Evolutionary conservation across 2,797 vertebrate species (phyloP).

Genomic region (Moxostoma hubbsi): DNA sequence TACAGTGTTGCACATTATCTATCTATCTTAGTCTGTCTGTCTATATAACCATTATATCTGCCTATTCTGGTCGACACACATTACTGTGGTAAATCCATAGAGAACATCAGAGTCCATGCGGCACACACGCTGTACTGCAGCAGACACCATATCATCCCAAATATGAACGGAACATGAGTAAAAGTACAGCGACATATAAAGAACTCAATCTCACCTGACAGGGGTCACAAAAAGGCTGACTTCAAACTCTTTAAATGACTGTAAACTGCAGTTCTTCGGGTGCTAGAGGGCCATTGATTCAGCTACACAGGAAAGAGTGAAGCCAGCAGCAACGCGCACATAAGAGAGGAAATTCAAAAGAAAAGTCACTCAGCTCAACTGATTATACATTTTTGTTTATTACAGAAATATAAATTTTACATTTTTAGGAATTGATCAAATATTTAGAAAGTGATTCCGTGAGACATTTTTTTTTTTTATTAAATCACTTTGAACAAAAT

Average conservation of each 20-base stretch:
- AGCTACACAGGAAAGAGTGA: slow-evolving; percentile 16
- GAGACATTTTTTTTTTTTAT: too few species aligned
- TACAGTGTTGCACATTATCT: too few species aligned
- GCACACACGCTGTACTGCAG: slow-evolving; percentile 10
- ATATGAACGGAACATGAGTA: background rate
- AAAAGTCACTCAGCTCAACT: slow-evolving; percentile 20
- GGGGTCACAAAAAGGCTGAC: slow-evolving; percentile 1
- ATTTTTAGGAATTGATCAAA: too few species aligned
- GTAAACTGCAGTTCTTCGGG: background rate
- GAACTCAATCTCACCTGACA: slow-evolving; percentile 8
- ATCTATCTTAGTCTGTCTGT: too few species aligned
- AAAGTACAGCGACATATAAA: background rate
- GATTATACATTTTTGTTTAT: background rate
- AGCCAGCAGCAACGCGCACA: background rate
- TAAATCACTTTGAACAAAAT: too few species aligned
- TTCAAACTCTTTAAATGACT: background rate
- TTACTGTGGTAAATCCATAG: too few species aligned
- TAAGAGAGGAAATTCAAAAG: slow-evolving; percentile 26
- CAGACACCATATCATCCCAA: background rate
- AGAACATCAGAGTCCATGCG: background rate
- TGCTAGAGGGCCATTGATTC: slow-evolving; percentile 42
- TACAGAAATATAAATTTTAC: too few species aligned
- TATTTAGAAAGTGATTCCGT: too few species aligned
- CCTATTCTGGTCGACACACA: too few species aligned
- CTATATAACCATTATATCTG: too few species aligned